These are phyloP conservation scores for Etheostoma spectabile DNA, from an alignment of 2,113 vertebrate genomes.

Conservation along the genomic window DNA sequence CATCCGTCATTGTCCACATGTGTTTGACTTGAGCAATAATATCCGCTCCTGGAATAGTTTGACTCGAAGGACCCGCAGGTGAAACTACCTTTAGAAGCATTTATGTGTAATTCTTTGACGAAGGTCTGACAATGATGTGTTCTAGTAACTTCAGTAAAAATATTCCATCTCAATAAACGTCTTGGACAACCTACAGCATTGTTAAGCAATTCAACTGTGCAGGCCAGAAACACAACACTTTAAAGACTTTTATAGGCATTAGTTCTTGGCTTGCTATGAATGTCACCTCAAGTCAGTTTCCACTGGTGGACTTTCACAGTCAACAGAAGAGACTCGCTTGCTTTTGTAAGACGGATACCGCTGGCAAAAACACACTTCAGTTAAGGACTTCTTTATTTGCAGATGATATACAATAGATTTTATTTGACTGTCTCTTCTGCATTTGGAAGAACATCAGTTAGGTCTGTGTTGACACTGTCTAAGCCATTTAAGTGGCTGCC, in stretches of 20 bases:
- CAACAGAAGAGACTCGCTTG: constrained; percentile 37
- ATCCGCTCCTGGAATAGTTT: constrained; percentile 64
- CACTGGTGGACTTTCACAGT: constrained; percentile 41
- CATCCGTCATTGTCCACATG: constrained; percentile 73
- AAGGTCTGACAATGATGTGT: constrained; percentile 50
- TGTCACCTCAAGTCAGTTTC: constrained; percentile 70
- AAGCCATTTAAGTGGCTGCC: constrained; percentile 38
- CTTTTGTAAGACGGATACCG: constrained; percentile 36
- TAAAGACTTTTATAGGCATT: constrained; percentile 48
- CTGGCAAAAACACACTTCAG: constrained; percentile 55
- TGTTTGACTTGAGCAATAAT: constrained; percentile 70
- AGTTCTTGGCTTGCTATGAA: constrained; percentile 54
- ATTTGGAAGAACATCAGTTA: constrained; percentile 67
- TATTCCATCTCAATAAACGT: constrained; percentile 49
- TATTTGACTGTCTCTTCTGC: constrained; percentile 60
- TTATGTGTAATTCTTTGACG: constrained; percentile 53
- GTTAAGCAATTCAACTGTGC: constrained; percentile 47
- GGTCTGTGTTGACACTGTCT: constrained; percentile 59
- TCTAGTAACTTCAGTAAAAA: constrained; percentile 25
- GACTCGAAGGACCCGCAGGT: constrained; percentile 48
- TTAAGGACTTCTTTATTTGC: constrained; percentile 51
- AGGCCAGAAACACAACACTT: constrained; percentile 67
- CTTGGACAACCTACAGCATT: constrained; percentile 43
- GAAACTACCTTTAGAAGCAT: constrained; percentile 36
- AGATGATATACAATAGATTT: constrained; percentile 66